Conservation (phyloP, 2,888 invertebrate genomes). For the Seladonia tumulorum region DNA sequence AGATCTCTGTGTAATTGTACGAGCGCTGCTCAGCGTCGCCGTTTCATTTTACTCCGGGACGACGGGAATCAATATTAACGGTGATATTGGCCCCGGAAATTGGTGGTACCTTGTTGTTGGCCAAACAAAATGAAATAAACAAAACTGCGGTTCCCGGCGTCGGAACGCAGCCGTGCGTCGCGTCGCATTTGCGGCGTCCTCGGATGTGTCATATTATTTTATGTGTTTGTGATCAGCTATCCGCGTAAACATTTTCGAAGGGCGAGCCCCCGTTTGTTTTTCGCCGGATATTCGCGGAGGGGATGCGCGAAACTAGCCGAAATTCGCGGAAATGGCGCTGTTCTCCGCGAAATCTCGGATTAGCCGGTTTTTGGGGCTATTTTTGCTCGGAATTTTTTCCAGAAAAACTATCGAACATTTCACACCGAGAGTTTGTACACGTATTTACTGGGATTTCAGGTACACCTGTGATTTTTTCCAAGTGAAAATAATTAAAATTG, state of each 20-base stretch:
- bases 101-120: constrained; percentile 55
- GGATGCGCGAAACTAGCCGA: constrained; percentile 6
- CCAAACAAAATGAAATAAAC: constrained; percentile 74
- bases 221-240: constrained; percentile 72
- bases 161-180: constrained; percentile 28
- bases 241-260: constrained; percentile 69
- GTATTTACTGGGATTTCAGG: background rate
- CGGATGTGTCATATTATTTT: constrained; percentile 71
- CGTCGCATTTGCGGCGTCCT: constrained; percentile 61
- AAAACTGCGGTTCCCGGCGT: constrained; percentile 57
- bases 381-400: background rate
- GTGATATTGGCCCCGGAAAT: constrained; percentile 68
- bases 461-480: background rate
- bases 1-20: constrained; percentile 64
- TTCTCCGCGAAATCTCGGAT: background rate
- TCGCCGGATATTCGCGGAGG: constrained; percentile 61
- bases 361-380: background rate
- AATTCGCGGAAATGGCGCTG: constrained; percentile 20
- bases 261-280: constrained; percentile 64
- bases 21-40: constrained; percentile 37
- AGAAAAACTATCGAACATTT: background rate
- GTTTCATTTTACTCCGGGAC: constrained; percentile 58
- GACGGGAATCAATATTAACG: constrained; percentile 71
- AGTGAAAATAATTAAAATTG: background rate
- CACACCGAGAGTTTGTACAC: background rate